phyloP scores from a whole-genome alignment of 2,113 vertebrate genomes.

The Alexandromys fortis region DNA sequence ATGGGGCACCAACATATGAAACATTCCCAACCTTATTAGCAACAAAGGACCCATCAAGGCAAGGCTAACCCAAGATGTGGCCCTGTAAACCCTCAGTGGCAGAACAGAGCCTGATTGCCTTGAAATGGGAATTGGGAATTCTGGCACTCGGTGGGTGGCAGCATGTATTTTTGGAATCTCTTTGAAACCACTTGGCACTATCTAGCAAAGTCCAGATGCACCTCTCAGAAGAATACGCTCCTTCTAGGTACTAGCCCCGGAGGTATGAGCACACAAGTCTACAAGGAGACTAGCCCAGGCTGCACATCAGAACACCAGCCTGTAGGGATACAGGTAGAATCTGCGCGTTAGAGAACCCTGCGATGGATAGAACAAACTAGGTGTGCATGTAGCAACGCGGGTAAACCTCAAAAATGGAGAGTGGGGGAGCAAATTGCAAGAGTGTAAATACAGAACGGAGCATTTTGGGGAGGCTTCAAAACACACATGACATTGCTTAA shows the following conservation, averaged over 20 bases:
- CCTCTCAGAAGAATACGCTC: neutral
- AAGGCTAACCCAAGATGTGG: conserved; percentile 19
- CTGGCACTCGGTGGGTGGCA: neutral
- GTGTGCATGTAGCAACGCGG: neutral
- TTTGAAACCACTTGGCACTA: conserved; percentile 19
- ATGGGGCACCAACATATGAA: neutral
- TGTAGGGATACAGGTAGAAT: neutral
- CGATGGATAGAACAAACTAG: neutral
- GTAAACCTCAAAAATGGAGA: neutral
- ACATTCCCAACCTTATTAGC: neutral
- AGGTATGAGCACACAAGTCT: neutral
- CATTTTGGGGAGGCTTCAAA: neutral
- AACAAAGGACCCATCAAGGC: neutral
- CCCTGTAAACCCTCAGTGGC: conserved; percentile 12
- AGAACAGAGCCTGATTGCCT: neutral
- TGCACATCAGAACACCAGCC: neutral
- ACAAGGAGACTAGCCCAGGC: neutral
- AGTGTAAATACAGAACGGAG: neutral
- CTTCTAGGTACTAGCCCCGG: neutral
- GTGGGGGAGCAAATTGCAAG: neutral
- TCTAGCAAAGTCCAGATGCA: conserved; percentile 31
- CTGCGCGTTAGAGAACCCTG: neutral
- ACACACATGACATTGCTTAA: neutral
- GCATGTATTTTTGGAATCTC: neutral
- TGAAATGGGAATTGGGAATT: conserved; percentile 20